Evolutionary conservation across 2,797 vertebrate genomes (phyloP).

Genomic region (Pteronotus mesoamericanus): DNA sequence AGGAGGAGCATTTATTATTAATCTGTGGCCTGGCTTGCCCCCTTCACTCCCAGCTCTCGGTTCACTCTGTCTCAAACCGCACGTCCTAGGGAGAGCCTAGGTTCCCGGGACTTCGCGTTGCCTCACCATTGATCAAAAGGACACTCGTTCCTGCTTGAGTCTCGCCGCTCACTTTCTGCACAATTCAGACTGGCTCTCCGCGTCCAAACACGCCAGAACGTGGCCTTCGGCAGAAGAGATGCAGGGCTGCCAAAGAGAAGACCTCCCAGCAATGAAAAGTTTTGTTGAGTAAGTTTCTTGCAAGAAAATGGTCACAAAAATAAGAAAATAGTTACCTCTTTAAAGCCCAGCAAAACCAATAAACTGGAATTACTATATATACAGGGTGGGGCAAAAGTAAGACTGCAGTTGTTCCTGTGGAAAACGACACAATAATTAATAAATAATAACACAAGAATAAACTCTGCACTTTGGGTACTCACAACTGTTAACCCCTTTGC

Average conservation of each 20-base stretch:
- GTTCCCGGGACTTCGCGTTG: not conserved
- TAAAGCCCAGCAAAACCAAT: constrained; percentile 60
- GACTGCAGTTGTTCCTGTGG: not conserved
- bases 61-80: not conserved
- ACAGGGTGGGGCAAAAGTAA: not conserved
- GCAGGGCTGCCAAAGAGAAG: not conserved
- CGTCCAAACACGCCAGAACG: not conserved
- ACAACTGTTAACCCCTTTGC: too few species aligned
- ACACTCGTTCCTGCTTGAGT: not conserved
- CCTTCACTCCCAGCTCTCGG: not conserved
- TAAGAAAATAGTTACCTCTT: constrained; percentile 57
- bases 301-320: constrained; percentile 65
- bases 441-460: not conserved
- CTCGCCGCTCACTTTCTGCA: not conserved
- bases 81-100: not conserved
- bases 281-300: constrained; percentile 59
- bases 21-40: not conserved
- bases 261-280: constrained; percentile 33
- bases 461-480: too few species aligned
- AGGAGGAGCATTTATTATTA: not conserved
- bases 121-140: not conserved
- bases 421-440: not conserved
- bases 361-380: constrained; percentile 41
- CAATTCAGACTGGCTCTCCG: not conserved
- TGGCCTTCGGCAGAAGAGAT: not conserved